A percentile compares a stretch with the other conserved stretches of the same genome.
These are phyloP conservation scores for Pseudocheirus occidentalis DNA, from an alignment of 2,797 vertebrate species.

Conservation along the genomic window DNA sequence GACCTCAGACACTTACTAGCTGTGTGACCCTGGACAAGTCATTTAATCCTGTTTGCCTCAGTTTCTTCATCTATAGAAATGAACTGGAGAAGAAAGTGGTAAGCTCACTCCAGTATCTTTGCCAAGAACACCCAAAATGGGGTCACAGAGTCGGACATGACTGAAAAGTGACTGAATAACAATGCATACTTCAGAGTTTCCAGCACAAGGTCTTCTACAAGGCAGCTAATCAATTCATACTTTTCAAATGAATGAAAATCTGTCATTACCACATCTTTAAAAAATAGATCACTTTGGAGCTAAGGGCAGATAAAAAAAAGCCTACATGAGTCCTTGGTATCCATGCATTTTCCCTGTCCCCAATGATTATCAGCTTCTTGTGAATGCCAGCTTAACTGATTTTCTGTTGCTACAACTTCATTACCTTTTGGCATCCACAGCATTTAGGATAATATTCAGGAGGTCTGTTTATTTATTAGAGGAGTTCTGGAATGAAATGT, in stretches of 20 bases:
- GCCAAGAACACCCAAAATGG: neutral
- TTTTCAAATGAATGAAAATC: neutral
- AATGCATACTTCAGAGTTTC: neutral
- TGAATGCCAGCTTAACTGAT: neutral
- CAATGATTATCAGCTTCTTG: neutral
- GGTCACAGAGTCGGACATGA: neutral
- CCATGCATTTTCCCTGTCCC: neutral
- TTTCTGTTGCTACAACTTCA: neutral
- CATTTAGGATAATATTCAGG: neutral
- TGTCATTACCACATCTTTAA: neutral
- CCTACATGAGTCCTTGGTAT: neutral
- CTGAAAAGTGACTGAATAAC: neutral
- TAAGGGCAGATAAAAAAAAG: neutral
- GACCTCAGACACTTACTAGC: neutral
- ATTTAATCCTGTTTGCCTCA: neutral
- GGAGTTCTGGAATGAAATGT: neutral
- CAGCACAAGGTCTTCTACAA: neutral
- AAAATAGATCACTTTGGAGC: neutral
- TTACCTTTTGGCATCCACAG: neutral
- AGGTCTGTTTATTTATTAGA: neutral
- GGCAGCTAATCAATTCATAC: neutral
- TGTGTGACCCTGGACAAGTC: neutral
- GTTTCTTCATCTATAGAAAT: neutral
- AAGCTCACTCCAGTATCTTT: neutral
- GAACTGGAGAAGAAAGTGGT: neutral